Base-by-base conservation (phyloP, 2,888 invertebrate species). In the Lomographa bimaculata region DNA sequence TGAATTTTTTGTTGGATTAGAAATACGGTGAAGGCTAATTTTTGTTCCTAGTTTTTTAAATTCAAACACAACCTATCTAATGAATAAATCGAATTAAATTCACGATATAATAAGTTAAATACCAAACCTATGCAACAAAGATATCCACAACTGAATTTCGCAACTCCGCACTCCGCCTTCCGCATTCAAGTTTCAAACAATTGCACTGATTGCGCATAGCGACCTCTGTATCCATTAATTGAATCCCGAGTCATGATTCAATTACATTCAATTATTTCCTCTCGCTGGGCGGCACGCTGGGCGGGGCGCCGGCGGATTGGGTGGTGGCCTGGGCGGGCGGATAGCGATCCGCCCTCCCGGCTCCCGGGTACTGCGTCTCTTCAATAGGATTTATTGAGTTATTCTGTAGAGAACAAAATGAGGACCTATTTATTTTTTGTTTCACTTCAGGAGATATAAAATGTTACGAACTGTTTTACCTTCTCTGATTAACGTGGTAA, bases 241-340 rank as follows among this genome's bases (percentile, higher is more conserved):
- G 73, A 84, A 85, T 85, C 72, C 64, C 64, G 54, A 52, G 64
- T 63, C 68, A 64, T 79, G 75, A 84, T 84, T 83, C 71, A 79
- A 84, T 86, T 84, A 85, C 67, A 63, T 61, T 73, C 80, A 81
- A 84, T 85, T 84, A 85, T 76, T 64, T 62, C 45, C 52, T 63
- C 59, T 56, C 48, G 57, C 49, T 70, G 73, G 74, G 71, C 70
- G 71, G 73, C 51, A 45, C 46, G 54, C 50, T 72, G 71, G 84
- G 85, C 82, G 82, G 79, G 63, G 64, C 68, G 57, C 19, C 46
- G 33, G 50, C 51, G 53, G 64, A 62, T 68, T 76, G 77, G 84
- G 83, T 83, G 82, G 82, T 53, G 50, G 69, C 47, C 32, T 54
- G 64, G 74, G 71, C 75, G 82, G 83, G 75, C 69, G 72, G 73